Conservation (phyloP, 23 tunicate genomes). For the Clavelina lepadiformis region DNA sequence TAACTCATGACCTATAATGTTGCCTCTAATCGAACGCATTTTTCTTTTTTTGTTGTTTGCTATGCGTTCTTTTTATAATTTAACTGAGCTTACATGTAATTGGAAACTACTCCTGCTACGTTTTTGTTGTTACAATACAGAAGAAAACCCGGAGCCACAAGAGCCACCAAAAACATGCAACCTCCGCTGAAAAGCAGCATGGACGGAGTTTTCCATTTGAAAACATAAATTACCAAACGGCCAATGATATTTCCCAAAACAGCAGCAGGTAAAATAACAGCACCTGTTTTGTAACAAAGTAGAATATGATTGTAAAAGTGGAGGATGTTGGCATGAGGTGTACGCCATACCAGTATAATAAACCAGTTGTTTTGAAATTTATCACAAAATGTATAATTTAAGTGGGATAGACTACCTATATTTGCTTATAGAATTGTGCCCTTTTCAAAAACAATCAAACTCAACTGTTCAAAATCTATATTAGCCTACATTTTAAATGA, state of each 20-base stretch:
- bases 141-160: slow-evolving; percentile 19
- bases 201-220: slow-evolving; percentile 33
- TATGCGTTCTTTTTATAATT: too few species aligned
- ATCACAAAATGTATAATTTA: too few species aligned
- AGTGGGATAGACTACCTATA: too few species aligned
- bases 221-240: slow-evolving; percentile 26
- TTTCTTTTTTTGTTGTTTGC: too few species aligned
- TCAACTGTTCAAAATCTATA: neutral
- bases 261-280: slow-evolving; percentile 48
- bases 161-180: slow-evolving; percentile 17
- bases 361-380: too few species aligned
- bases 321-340: too few species aligned
- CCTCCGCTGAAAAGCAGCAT: slow-evolving; percentile 26
- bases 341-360: too few species aligned
- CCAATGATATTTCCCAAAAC: slow-evolving; percentile 47
- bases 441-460: neutral
- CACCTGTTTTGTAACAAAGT: slow-evolving; percentile 20
- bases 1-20: too few species aligned
- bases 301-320: too few species aligned
- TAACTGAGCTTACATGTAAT: slow-evolving; percentile 23
- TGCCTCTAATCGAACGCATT: too few species aligned
- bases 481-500: too few species aligned
- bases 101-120: slow-evolving; percentile 33
- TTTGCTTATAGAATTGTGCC: too few species aligned
- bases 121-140: slow-evolving; percentile 29